Base-by-base conservation (phyloP, 2,888 invertebrate genomes). In the Tetheella fluctuosa region DNA sequence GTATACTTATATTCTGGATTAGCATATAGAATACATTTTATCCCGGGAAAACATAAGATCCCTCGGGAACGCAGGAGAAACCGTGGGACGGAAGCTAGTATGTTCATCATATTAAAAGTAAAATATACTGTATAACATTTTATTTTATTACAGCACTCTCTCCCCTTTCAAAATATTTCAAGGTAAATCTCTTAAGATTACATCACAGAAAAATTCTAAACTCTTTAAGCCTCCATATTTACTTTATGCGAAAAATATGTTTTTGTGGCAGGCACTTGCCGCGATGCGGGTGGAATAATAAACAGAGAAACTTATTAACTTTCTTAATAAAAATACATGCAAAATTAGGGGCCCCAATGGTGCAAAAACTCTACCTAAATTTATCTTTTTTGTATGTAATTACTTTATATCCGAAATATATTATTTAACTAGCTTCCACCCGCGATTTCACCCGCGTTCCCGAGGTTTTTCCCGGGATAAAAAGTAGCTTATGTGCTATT, bases 161-260 rank as follows among this genome's bases (percentile, higher is more conserved):
- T 77, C 82, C 83, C 83, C 77, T 83, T 75, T 79, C 70, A 83
- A 88, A 87, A 84, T 85, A 85, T 88, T 88, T 84, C 79, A 83
- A 82, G 80, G 86, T 90, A 90, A n/a, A 91, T 90, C 88, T 87
- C 80, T 82, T 81, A 81, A 88, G 88, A 89, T 89, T 87, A 86
- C 85, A 85, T 81, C 77, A 77, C 73, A 81, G 83, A 87, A 88
- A 89, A 83, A 80, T 80, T 79, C 8, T 0, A 77, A 90, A 88
- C 82, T 86, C 83, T 85, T 89, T 85, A 85, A 89, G 84, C 81
- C 80, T 78, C 79, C 80, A 83, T 85, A 85, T 86, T 89, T 89
- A 85, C 83, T 87, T 88, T 87, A 83, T 81, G 84, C 79, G 81
- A 80, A 84, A 86, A 89, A 85, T 85, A 81, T 84, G 81, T 85